phyloP scores from a whole-genome alignment of 2,113 vertebrate species.

The Scophthalmus maximus region DNA sequence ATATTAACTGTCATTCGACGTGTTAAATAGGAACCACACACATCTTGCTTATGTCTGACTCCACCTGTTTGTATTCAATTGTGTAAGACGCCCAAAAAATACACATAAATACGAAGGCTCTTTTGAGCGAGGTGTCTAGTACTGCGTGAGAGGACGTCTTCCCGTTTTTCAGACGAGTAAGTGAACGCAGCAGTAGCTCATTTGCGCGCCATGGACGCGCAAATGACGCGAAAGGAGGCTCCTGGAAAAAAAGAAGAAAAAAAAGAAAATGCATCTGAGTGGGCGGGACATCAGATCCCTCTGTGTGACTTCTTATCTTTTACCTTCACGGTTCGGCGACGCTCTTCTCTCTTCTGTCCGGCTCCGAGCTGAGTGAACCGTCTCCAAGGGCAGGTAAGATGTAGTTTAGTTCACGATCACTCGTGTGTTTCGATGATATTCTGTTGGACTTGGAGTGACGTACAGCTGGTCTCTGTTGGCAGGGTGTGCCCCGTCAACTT shows the following conservation, averaged over 20 bases:
- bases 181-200: conserved; percentile 32
- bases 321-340: not conserved
- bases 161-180: too few species aligned
- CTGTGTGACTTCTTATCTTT: not conserved
- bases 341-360: not conserved
- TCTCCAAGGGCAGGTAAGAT: conserved; percentile 50
- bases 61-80: too few species aligned
- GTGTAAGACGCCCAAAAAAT: too few species aligned
- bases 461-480: not conserved
- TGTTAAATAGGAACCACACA: too few species aligned
- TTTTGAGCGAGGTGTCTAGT: too few species aligned
- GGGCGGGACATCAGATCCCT: conserved; percentile 38
- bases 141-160: too few species aligned
- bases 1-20: too few species aligned
- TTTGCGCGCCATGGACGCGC: not conserved
- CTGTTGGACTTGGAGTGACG: not conserved
- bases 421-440: not conserved
- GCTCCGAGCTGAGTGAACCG: not conserved
- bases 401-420: fast-evolving
- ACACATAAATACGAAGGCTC: too few species aligned
- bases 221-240: not conserved
- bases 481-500: conserved; percentile 62
- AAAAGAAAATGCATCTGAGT: not conserved
- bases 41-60: too few species aligned
- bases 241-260: not conserved